Percentiles rank a stretch among this genome's conserved stretches.
These are phyloP conservation scores for Fulica atra DNA, from an alignment of 2,113 vertebrate species.

Conservation along the genomic window DNA sequence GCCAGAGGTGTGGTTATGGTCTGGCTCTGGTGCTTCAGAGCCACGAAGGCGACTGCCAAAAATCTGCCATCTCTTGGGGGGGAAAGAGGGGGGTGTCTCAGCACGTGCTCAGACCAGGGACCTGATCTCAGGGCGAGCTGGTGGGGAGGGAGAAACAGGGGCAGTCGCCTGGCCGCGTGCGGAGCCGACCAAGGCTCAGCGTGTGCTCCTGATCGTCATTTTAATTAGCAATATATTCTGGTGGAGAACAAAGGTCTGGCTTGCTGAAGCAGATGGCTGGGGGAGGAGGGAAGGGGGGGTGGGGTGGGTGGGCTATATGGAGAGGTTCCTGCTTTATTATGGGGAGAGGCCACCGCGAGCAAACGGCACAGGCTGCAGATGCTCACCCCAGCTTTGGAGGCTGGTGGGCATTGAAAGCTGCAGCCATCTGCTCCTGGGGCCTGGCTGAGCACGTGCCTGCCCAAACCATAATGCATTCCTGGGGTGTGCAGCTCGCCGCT, in stretches of 20 bases:
- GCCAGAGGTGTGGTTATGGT: accelerated
- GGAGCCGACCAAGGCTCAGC: not conserved
- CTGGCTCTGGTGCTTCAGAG: not conserved
- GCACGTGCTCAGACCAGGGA: accelerated
- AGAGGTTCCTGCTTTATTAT: constrained; percentile 28
- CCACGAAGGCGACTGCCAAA: not conserved
- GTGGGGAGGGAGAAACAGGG: not conserved
- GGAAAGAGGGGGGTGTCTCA: not conserved
- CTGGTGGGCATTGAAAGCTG: not conserved
- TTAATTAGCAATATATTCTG: constrained; percentile 75
- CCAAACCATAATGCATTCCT: constrained; percentile 34
- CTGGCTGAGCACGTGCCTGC: constrained; percentile 37
- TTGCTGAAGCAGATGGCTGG: constrained; percentile 75
- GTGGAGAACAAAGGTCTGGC: constrained; percentile 58
- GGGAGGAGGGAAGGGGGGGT: not conserved
- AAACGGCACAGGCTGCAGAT: constrained; percentile 51
- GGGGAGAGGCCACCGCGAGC: not conserved
- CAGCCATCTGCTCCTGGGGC: constrained; percentile 73
- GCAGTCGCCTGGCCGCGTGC: not conserved
- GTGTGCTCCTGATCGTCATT: not conserved
- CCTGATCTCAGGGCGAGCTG: accelerated
- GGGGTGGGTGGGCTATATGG: not conserved
- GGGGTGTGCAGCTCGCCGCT: not conserved
- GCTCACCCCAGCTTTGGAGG: constrained; percentile 21
- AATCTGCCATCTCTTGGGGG: accelerated